Evolutionary conservation across 2,888 invertebrate species (phyloP).

Genomic region (Tenthredo notha): DNA sequence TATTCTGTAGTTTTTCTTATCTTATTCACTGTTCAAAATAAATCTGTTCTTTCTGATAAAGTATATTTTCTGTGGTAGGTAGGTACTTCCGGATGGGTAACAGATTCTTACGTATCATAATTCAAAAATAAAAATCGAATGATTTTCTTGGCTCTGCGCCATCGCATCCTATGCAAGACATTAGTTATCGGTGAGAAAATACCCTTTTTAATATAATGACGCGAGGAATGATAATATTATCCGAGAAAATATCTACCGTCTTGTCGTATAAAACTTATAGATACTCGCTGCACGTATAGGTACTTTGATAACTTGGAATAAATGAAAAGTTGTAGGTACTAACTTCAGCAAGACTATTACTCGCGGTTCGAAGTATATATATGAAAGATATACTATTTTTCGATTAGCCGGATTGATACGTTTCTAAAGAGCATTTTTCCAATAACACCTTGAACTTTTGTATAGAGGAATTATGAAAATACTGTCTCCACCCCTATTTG

Average conservation of each 20-base stretch:
- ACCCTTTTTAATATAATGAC: constrained; percentile 30
- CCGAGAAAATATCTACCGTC: constrained; percentile 31
- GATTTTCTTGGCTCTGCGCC: constrained; percentile 18
- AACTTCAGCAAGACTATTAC: background rate
- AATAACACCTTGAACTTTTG: background rate
- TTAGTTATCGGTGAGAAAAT: constrained; percentile 29
- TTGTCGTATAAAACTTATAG: background rate
- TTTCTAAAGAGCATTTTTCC: background rate
- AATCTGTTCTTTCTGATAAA: background rate
- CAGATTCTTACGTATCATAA: constrained; percentile 17
- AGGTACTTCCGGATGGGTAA: background rate
- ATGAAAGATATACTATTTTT: background rate
- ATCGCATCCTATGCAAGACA: background rate
- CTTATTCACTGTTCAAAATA: background rate
- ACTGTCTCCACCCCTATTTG: background rate
- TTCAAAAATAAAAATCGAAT: background rate
- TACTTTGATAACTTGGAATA: background rate
- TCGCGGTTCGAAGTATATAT: constrained; percentile 4
- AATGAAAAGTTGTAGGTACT: background rate
- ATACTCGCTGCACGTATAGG: background rate
- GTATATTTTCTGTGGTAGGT: background rate
- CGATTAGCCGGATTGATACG: background rate
- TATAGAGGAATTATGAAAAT: background rate
- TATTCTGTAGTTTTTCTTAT: background rate
- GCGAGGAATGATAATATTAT: constrained; percentile 23